A percentile compares a stretch with the other conserved stretches of the same genome.
Conservation (phyloP, 1,140 invertebrate genomes). For the Drosophila bipectinata region DNA sequence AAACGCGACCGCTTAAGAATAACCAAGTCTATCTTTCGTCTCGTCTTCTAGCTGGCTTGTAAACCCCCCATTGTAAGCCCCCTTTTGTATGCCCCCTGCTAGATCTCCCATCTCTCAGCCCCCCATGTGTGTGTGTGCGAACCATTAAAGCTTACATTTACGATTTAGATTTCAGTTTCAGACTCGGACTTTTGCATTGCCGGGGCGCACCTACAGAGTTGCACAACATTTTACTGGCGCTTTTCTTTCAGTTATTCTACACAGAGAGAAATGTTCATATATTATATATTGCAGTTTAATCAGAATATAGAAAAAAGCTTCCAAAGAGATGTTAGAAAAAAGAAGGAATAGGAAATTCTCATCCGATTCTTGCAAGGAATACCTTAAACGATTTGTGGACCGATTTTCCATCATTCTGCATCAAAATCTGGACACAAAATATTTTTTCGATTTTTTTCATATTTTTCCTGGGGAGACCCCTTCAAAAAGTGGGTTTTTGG, state of each 20-base stretch:
- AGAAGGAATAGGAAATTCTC: too few relatives aligned
- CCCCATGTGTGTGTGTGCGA: slow-evolving; percentile 2
- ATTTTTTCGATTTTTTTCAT: too few relatives aligned
- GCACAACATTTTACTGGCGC: not conserved
- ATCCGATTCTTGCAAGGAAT: too few relatives aligned
- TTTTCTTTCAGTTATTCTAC: slow-evolving; percentile 6
- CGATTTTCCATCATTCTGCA: too few relatives aligned
- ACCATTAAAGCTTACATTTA: slow-evolving; percentile 64
- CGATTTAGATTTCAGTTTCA: slow-evolving; percentile 73
- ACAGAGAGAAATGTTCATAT: not conserved
- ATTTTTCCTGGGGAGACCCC: too few relatives aligned
- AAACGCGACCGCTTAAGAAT: slow-evolving; percentile 79
- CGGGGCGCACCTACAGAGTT: slow-evolving; percentile 20
- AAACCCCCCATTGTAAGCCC: not conserved
- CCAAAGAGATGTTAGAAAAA: too few relatives aligned
- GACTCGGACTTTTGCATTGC: slow-evolving; percentile 36
- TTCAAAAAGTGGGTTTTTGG: too few relatives aligned
- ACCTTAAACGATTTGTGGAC: too few relatives aligned
- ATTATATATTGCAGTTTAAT: too few relatives aligned
- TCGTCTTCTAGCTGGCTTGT: not conserved
- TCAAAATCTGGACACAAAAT: too few relatives aligned
- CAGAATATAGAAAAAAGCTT: too few relatives aligned
- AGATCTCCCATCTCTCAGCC: too few relatives aligned
- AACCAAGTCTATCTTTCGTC: slow-evolving; percentile 51
- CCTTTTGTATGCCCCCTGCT: not conserved